These are phyloP conservation scores for Melanotus villosus DNA, from an alignment of 2,888 invertebrate genomes.

Conservation along the genomic window DNA sequence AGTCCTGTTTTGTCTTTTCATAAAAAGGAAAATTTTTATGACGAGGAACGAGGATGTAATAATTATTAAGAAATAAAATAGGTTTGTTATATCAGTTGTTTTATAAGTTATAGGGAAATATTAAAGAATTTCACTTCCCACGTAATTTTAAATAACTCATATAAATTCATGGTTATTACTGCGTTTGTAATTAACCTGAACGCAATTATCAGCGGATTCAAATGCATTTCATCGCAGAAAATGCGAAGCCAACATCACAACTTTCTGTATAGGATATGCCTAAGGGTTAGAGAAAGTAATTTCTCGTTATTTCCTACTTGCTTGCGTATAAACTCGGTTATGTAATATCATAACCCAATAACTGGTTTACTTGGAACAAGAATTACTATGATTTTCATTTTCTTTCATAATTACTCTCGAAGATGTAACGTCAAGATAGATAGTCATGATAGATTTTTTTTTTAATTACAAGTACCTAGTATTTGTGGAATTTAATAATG, in stretches of 20 bases:
- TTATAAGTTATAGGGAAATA: background rate
- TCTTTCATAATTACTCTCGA: background rate
- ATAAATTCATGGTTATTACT: background rate
- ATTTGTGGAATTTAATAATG: too few species aligned
- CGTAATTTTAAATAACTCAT: background rate
- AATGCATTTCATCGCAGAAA: background rate
- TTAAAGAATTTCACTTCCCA: background rate
- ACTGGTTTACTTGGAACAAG: conserved; percentile 11
- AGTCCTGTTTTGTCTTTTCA: too few species aligned
- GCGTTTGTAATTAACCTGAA: background rate
- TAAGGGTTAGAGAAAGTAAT: conserved; percentile 42
- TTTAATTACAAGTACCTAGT: too few species aligned
- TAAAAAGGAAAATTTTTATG: too few species aligned
- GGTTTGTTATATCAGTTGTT: too few species aligned
- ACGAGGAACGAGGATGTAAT: too few species aligned
- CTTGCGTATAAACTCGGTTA: conserved; percentile 4
- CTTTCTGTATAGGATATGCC: conserved; percentile 34
- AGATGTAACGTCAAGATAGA: background rate
- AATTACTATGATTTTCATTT: background rate
- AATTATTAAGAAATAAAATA: too few species aligned
- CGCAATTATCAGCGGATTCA: background rate
- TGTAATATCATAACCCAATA: conserved; percentile 5
- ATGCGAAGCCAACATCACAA: conserved; percentile 15
- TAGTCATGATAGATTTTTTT: too few species aligned
- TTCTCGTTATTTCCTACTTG: conserved; percentile 37